A percentile compares a stretch with the other conserved stretches of the same genome.
Evolutionary conservation across 2,888 invertebrate genomes (phyloP).

Genomic region (Graphium colonna): DNA sequence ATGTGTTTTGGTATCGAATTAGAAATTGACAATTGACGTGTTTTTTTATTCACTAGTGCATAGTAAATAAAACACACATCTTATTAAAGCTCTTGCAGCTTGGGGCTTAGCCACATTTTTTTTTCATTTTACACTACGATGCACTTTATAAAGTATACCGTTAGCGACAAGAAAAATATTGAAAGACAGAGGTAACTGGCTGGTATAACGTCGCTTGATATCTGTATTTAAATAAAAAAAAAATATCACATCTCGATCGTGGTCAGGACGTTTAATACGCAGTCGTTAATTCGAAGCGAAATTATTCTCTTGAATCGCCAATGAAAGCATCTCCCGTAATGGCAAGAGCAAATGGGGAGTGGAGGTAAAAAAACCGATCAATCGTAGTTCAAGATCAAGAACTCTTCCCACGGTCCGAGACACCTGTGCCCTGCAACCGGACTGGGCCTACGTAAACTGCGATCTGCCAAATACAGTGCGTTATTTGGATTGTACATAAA

Average conservation of each 20-base stretch:
- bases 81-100: no score
- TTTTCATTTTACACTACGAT: no score
- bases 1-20: no score
- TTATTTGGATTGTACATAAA: neutral
- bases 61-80: no score
- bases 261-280: neutral
- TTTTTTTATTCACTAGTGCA: no score
- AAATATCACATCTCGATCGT: neutral
- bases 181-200: neutral
- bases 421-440: slow-evolving; percentile 61
- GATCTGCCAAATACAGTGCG: slow-evolving; percentile 29
- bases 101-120: no score
- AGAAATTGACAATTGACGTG: no score
- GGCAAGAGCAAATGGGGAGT: slow-evolving; percentile 30
- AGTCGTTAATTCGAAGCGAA: slow-evolving; percentile 7
- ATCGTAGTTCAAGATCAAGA: slow-evolving; percentile 51
- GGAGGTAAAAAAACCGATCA: slow-evolving; percentile 38
- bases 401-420: slow-evolving; percentile 62
- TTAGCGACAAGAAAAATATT: no score
- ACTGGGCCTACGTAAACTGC: slow-evolving; percentile 32
- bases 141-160: no score
- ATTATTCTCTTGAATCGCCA: slow-evolving; percentile 24
- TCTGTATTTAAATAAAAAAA: neutral
- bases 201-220: neutral
- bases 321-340: slow-evolving; percentile 37